Conservation (phyloP, 2,113 vertebrate species). For the Atlantisia rogersi region DNA sequence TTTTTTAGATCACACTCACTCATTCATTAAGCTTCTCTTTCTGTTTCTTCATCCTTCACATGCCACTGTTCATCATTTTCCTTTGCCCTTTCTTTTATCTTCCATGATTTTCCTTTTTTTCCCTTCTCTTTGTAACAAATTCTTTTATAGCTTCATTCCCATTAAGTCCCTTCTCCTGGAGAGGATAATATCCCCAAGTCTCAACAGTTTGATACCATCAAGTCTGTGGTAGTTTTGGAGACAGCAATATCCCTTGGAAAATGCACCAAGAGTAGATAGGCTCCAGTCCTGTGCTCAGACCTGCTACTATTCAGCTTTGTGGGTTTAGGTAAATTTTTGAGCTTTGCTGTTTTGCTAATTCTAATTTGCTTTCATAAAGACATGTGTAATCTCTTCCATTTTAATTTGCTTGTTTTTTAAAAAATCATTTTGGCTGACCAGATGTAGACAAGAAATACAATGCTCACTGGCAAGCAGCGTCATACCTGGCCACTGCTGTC, state of each 20-base stretch:
- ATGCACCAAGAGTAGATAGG: not conserved
- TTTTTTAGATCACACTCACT: not conserved
- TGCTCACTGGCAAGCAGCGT: not conserved
- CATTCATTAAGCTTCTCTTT: not conserved
- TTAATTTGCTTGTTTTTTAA: not conserved
- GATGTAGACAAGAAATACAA: not conserved
- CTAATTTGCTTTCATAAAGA: not conserved
- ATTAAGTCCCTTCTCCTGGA: not conserved
- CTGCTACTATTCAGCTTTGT: not conserved
- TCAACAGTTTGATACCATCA: not conserved
- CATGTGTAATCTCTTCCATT: not conserved
- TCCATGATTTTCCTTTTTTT: not conserved
- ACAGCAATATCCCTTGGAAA: not conserved
- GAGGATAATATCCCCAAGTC: not conserved
- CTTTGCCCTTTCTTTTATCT: not conserved
- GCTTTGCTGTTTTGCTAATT: not conserved
- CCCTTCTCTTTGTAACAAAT: not conserved
- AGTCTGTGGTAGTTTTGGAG: not conserved
- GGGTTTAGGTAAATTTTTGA: not conserved
- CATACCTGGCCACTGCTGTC: not conserved
- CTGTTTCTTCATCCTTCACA: not conserved
- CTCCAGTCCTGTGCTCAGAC: not conserved
- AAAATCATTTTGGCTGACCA: not conserved
- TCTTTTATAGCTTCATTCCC: not conserved
- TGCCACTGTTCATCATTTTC: not conserved